Evolutionary conservation across 2,888 invertebrate genomes (phyloP), one percentile per base, ranked within the genome.

Genomic region (Stenoptilia bipunctidactyla): DNA sequence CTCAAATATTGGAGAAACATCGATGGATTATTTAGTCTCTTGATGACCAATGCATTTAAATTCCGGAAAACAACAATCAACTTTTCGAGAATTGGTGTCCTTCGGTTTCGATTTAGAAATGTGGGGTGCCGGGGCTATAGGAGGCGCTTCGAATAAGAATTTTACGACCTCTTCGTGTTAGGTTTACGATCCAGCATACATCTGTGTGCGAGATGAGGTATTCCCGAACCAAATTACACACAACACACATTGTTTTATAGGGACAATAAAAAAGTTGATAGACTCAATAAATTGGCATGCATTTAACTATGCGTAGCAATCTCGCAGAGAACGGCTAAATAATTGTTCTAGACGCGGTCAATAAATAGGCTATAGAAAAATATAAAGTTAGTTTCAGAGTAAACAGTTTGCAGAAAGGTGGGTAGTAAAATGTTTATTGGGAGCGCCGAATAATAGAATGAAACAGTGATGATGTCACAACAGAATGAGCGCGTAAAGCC

Each of bases 141-240:
- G 53, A 54, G 60, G 53, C 61, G 67, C 66, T 70, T 73, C 66
- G 66, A 79, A 80, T 79, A 76, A 76, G 76, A 77, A 66, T 82
- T 80, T 79, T 75, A 79, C 71, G 66, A 62, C 68, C 76, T 77
- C 76, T 82, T 79, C 79, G 77, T 79, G 79, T 80, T 77, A 70
- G 79, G 79, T 80, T 80, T 79, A 79, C 65, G 69, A 75, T 73
- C 69, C 68, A 70, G 58, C 64, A 71, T 73, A 73, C 73, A 77
- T 77, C 72, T 69, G 63, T 67, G 66, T 69, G 73, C 75, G 68
- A 74, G 76, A 76, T 75, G 79, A 74, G 73, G 76, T 73, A 74
- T 75, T 72, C 79, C 73, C 70, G 73, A 79, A 75, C 75, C 70
- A 70, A 74, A 73, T 74, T 69, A 72, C 69, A 72, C 30, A 61